These are phyloP conservation scores for Trichogramma pretiosum DNA, from an alignment of 1,140 invertebrate genomes.

Conservation along the genomic window DNA sequence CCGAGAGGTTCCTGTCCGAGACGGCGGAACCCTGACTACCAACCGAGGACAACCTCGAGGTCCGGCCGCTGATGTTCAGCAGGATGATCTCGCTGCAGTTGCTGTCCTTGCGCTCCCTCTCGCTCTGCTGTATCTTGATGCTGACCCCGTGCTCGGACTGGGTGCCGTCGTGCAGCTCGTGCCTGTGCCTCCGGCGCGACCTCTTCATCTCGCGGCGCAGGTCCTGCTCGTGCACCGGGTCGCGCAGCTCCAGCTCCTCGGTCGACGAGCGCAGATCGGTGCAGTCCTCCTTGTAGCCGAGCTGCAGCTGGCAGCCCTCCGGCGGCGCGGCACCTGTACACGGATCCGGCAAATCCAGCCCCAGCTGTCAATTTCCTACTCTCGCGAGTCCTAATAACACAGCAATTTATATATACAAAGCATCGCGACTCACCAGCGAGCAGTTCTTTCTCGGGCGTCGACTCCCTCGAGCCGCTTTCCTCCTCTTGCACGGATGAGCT, in stretches of 20 bases:
- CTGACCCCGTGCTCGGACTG: slow-evolving; percentile 38
- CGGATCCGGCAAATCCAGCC: not conserved
- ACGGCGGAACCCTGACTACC: slow-evolving; percentile 61
- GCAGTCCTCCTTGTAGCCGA: slow-evolving; percentile 67
- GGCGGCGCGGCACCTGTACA: slow-evolving; percentile 33
- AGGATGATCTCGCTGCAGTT: slow-evolving; percentile 68
- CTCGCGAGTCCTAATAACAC: not conserved
- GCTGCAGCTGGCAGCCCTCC: slow-evolving; percentile 38
- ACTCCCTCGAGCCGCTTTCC: slow-evolving; percentile 63
- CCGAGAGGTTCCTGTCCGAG: slow-evolving; percentile 51
- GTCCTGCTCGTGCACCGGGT: slow-evolving; percentile 52
- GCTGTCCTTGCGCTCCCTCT: slow-evolving; percentile 66
- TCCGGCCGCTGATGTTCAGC: slow-evolving; percentile 71
- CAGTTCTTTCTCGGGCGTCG: slow-evolving; percentile 69
- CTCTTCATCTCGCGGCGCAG: slow-evolving; percentile 36
- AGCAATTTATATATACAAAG: not conserved
- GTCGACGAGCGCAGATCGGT: slow-evolving; percentile 74
- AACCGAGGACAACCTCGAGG: slow-evolving; percentile 65
- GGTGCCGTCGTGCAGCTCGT: slow-evolving; percentile 44
- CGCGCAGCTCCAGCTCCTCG: slow-evolving; percentile 73
- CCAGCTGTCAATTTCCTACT: not conserved
- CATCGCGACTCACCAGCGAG: slow-evolving; percentile 38
- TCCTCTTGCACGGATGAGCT: slow-evolving; percentile 74
- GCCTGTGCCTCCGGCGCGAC: slow-evolving; percentile 38
- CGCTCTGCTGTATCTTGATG: slow-evolving; percentile 38